Conservation (phyloP, 1,140 invertebrate genomes). For the Coptotermes formosanus region DNA sequence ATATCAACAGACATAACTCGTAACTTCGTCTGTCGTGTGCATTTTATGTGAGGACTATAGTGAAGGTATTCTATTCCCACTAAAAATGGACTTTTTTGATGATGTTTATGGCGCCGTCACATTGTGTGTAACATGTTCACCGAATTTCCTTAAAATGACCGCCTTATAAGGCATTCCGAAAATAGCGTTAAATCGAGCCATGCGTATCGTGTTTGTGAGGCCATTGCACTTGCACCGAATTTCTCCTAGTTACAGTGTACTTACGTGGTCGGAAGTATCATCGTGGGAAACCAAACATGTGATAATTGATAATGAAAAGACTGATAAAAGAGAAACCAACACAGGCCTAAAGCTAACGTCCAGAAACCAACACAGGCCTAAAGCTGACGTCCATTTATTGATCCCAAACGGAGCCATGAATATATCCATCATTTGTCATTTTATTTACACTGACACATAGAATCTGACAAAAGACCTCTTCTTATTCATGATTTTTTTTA, state of each 20-base stretch:
- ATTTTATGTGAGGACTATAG: too few species aligned
- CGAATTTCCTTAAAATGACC: too few species aligned
- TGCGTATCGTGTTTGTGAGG: too few species aligned
- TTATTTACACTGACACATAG: neutral
- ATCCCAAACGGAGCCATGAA: neutral
- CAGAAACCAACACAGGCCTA: neutral
- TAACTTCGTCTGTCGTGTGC: too few species aligned
- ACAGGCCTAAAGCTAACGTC: neutral
- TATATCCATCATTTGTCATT: conserved; percentile 5
- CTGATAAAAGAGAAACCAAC: neutral
- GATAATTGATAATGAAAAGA: conserved; percentile 1
- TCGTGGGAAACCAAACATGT: neutral
- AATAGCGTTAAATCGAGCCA: too few species aligned
- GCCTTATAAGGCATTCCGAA: too few species aligned
- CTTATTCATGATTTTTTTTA: neutral
- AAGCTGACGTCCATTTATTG: neutral
- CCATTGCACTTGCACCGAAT: neutral
- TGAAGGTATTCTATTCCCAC: too few species aligned
- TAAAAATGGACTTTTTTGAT: too few species aligned
- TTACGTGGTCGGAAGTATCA: neutral
- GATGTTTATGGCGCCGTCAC: too few species aligned
- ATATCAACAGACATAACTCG: too few species aligned
- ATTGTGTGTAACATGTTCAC: too few species aligned
- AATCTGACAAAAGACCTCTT: neutral
- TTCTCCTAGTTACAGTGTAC: neutral